Evolutionary conservation across 2,797 vertebrate species (phyloP).

Genomic region (Sebastes vulpes): DNA sequence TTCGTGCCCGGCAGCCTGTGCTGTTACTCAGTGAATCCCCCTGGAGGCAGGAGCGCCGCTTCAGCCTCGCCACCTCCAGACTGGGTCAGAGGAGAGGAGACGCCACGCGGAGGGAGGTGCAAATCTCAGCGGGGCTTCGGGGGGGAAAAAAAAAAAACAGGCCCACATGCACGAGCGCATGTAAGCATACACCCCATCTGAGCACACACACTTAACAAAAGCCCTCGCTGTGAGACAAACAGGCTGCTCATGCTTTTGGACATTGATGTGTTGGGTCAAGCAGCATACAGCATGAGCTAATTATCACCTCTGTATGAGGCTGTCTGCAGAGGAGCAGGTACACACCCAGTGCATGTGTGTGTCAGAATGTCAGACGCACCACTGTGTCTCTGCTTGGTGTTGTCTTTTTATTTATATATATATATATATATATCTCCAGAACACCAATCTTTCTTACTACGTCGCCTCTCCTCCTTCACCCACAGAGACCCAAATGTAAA

Average conservation of each 20-base stretch:
- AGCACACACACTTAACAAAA: constrained; percentile 40
- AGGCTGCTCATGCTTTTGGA: constrained; percentile 63
- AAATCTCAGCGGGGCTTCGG: constrained; percentile 46
- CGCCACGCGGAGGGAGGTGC: constrained; percentile 58
- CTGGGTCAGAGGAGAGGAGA: constrained; percentile 67
- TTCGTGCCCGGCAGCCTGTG: constrained; percentile 51
- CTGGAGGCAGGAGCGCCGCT: constrained; percentile 48
- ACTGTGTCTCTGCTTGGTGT: constrained; percentile 37
- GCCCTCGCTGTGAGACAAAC: constrained; percentile 65
- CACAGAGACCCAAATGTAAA: constrained; percentile 52
- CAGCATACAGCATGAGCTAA: constrained; percentile 66
- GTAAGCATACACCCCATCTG: constrained; percentile 36
- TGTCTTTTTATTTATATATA: constrained; percentile 5
- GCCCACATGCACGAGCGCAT: constrained; percentile 12
- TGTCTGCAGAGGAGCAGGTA: constrained; percentile 63
- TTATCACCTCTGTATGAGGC: constrained; percentile 78
- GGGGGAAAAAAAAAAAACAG: not conserved
- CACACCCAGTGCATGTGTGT: constrained; percentile 40
- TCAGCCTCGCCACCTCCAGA: constrained; percentile 66
- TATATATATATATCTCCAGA: constrained; percentile 6
- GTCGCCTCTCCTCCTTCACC: constrained; percentile 54
- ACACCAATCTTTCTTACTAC: constrained; percentile 25
- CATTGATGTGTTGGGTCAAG: constrained; percentile 58
- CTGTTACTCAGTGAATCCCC: constrained; percentile 68
- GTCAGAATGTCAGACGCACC: constrained; percentile 55